Conservation (phyloP, 2,797 vertebrate genomes). For the Leptodactylus fallax region DNA sequence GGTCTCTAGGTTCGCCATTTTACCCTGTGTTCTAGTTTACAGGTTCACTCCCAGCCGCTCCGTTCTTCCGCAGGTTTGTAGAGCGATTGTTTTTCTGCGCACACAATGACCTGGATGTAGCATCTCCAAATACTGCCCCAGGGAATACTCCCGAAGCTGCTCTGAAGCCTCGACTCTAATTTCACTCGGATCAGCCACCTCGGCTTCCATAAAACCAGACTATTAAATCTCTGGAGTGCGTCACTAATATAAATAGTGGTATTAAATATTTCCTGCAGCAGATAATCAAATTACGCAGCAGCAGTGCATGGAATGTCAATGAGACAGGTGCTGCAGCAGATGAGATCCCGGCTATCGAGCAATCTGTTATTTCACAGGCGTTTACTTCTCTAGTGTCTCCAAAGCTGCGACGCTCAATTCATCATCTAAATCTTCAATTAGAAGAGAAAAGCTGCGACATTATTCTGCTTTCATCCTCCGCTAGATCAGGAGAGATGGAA, state of each 20-base stretch:
- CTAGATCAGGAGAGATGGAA: not conserved
- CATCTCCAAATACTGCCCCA: not conserved
- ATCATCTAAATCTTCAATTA: constrained; percentile 27
- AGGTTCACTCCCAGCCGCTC: too few relatives aligned
- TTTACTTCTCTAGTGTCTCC: not conserved
- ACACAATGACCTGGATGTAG: constrained; percentile 9
- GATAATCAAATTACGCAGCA: constrained; percentile 57
- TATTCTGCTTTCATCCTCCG: not conserved
- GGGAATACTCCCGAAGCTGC: not conserved
- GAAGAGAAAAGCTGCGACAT: not conserved
- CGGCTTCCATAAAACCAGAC: constrained; percentile 20
- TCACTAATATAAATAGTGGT: constrained; percentile 41
- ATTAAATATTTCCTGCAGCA: constrained; percentile 57
- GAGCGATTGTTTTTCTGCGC: constrained; percentile 6
- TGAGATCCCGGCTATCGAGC: not conserved
- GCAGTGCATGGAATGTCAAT: constrained; percentile 44
- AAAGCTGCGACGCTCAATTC: not conserved
- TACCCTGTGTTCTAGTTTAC: too few relatives aligned
- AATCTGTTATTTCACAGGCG: constrained; percentile 6
- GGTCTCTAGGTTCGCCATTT: too few relatives aligned
- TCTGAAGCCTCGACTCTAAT: not conserved
- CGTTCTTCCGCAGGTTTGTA: too few relatives aligned
- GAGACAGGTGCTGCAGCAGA: constrained; percentile 33
- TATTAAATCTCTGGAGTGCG: constrained; percentile 40
- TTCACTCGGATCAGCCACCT: constrained; percentile 29